Percentiles rank a stretch among this genome's conserved stretches.
phyloP scores from a whole-genome alignment of 2,797 vertebrate species.

The Acanthiza pusilla region DNA sequence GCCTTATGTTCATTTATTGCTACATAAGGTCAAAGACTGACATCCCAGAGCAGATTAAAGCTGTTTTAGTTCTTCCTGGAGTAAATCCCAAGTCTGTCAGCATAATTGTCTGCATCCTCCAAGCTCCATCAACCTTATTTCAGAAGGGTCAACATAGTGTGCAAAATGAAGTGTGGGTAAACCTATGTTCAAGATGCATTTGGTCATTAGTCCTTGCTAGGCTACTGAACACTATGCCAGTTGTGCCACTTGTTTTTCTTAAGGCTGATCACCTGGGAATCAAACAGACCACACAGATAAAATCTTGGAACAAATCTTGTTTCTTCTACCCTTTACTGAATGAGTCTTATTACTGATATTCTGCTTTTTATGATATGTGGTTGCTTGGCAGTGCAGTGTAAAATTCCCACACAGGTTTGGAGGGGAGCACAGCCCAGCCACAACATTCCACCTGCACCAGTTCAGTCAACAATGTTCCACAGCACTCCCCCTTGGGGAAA shows the following conservation, averaged over 20 bases:
- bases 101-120: not conserved
- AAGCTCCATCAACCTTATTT: not conserved
- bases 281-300: not conserved
- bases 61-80: not conserved
- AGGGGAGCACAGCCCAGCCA: not conserved
- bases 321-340: not conserved
- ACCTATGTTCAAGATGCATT: not conserved
- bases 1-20: not conserved
- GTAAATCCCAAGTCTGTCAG: not conserved
- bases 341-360: not conserved
- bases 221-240: accelerated
- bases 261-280: not conserved
- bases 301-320: not conserved
- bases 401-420: not conserved
- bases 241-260: not conserved
- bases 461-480: not conserved
- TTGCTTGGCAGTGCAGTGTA: not conserved
- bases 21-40: not conserved
- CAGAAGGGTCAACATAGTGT: not conserved
- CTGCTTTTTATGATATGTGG: not conserved
- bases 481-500: not conserved
- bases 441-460: not conserved
- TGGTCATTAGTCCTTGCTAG: not conserved
- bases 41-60: not conserved
- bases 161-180: not conserved